Conservation (phyloP, 2,888 invertebrate species). For the Eudasyphora cyanicolor region DNA sequence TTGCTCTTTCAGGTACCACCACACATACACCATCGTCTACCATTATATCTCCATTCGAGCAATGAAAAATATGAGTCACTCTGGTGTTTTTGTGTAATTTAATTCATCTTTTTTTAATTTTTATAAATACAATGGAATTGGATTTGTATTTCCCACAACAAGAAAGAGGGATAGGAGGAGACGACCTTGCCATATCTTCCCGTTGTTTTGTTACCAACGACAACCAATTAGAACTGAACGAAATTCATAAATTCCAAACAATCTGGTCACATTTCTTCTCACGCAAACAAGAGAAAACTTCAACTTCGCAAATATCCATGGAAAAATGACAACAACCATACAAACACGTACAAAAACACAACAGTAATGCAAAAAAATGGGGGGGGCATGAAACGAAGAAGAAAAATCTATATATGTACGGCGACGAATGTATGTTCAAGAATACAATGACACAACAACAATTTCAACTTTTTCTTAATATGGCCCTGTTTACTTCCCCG, state of each 20-base stretch:
- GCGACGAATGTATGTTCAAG: not conserved
- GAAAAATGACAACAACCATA: conserved; percentile 49
- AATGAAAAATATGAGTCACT: conserved; percentile 40
- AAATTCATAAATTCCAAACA: not conserved
- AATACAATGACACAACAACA: conserved; percentile 63
- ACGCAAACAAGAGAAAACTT: conserved; percentile 20
- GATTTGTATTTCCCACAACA: not conserved
- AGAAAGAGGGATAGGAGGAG: too few species aligned
- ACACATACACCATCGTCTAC: too few species aligned
- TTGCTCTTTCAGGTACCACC: not conserved
- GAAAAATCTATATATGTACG: conserved; percentile 28
- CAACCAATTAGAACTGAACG: conserved; percentile 53
- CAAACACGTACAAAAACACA: conserved; percentile 28
- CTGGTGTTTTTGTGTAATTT: conserved; percentile 19
- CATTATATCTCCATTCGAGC: conserved; percentile 1
- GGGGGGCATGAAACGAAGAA: conserved; percentile 43
- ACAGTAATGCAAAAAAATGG: conserved; percentile 40
- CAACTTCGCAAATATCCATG: conserved; percentile 32
- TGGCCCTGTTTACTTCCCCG: conserved; percentile 26
- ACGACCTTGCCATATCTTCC: conserved; percentile 35
- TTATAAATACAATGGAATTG: conserved; percentile 6
- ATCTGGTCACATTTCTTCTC: conserved; percentile 33
- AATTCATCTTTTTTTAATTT: conserved; percentile 24
- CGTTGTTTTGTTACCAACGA: not conserved
- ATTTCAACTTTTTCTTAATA: conserved; percentile 39